Base-by-base conservation (phyloP, 2,888 invertebrate genomes). In the Erannis defoliaria region DNA sequence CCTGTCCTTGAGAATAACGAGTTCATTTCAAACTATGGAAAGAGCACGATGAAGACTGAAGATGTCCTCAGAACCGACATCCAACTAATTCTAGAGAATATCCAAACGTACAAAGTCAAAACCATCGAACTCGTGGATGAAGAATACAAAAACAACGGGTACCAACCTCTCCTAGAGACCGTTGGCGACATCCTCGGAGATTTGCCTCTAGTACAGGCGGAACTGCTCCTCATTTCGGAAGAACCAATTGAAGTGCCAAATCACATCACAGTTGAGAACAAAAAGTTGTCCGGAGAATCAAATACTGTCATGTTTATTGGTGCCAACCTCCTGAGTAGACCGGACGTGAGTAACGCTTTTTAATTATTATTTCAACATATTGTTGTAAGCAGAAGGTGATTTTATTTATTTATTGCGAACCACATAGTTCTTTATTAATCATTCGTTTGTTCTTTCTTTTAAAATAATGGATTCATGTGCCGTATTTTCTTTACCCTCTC, bases 1-100 rank as follows among this genome's bases (percentile, higher is more conserved):
- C 97, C 97, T 1, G 95, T 97, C 0, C 84, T 97, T 19, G 97
- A 98, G 82, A 95, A 94, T 80, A 96, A 96, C 78, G 90, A 93
- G 62, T 97, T 97, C 77, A 80, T 97, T 8, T 94, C 97, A 0
- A 95, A 96, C 82, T 88, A 78, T 61, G 86, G 85, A 62, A 87
- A 87, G 42, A 71, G 72, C 21, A 88, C 89, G 73, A 88, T 92
- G 85, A 84, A 80, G 82, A 57, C 89, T n/a, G 85, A 89, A 61
- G 94, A 95, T 68, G 92, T 95, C 0, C 84, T 95, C 0, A 89
- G 96, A 21, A 85, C 94, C 0, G 91, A 95, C 75, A 88, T 96
- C 5, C 97, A 97, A 81, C 78, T 97, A 0, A 94, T 95, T 0
- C 80, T 96, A 0, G 98, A 98, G 82, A 97, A 97, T 77, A 81